Conservation (phyloP, 2,888 invertebrate species). For the Amiota minor region DNA sequence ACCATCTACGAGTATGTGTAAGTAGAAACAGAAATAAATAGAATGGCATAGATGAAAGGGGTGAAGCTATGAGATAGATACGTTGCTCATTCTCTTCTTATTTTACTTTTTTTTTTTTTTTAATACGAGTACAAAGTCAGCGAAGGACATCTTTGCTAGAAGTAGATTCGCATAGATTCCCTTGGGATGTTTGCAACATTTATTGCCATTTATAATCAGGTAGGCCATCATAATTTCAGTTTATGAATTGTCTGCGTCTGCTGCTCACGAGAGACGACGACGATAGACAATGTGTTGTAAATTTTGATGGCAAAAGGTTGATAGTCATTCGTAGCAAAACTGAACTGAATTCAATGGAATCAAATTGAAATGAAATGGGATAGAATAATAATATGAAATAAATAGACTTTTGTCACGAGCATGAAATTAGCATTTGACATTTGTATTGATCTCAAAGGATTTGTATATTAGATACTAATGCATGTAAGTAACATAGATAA, state of each 20-base stretch:
- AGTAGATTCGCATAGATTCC: neutral
- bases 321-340: neutral
- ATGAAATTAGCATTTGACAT: too few species aligned
- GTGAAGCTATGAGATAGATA: neutral
- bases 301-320: constrained; percentile 14
- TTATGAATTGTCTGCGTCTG: constrained; percentile 23
- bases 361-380: too few species aligned
- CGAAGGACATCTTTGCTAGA: too few species aligned
- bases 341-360: neutral
- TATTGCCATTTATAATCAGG: constrained; percentile 34
- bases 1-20: too few species aligned
- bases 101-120: too few species aligned
- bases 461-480: too few species aligned
- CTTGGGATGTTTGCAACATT: constrained; percentile 2
- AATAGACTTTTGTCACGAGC: neutral
- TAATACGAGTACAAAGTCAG: too few species aligned
- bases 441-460: too few species aligned
- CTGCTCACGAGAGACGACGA: neutral
- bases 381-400: too few species aligned
- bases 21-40: too few species aligned
- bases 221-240: constrained; percentile 61
- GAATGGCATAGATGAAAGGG: neutral
- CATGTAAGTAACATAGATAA: too few species aligned
- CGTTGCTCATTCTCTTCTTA: too few species aligned
- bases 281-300: constrained; percentile 12